phyloP scores from a whole-genome alignment of 2,113 vertebrate genomes.

The Cyphomyrus plagiostoma region DNA sequence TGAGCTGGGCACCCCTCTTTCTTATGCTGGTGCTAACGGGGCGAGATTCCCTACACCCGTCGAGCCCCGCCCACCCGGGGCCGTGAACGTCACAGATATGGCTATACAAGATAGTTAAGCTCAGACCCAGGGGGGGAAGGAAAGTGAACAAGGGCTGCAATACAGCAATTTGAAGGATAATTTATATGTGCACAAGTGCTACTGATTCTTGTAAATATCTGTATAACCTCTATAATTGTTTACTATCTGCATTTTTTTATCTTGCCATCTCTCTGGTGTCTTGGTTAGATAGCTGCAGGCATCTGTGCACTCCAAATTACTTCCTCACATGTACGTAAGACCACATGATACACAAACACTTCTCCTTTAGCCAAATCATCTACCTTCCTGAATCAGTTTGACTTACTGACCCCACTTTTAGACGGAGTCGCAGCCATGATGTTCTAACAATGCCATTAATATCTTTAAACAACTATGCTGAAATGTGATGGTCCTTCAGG shows the following conservation, averaged over 20 bases:
- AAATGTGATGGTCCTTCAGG: background rate
- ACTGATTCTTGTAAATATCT: background rate
- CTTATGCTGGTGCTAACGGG: too few species aligned
- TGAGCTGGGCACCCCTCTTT: too few species aligned
- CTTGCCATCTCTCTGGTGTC: background rate
- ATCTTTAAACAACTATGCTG: background rate
- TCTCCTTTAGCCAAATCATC: background rate
- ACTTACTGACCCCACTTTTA: background rate
- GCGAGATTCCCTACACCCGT: too few species aligned
- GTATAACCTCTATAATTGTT: background rate
- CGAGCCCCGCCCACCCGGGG: too few species aligned
- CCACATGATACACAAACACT: background rate
- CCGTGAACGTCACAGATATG: too few species aligned
- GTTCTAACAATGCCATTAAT: background rate
- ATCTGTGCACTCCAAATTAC: background rate
- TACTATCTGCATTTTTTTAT: background rate
- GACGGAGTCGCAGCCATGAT: background rate
- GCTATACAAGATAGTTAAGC: background rate
- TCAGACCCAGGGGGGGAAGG: background rate
- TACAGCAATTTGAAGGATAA: background rate
- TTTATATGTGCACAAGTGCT: background rate
- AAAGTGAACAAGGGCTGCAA: background rate
- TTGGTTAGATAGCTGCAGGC: background rate
- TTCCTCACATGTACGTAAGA: background rate
- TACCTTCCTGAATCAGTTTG: background rate